These are phyloP conservation scores for Eupeodes luniger DNA, from an alignment of 2,888 invertebrate species.

Conservation along the genomic window DNA sequence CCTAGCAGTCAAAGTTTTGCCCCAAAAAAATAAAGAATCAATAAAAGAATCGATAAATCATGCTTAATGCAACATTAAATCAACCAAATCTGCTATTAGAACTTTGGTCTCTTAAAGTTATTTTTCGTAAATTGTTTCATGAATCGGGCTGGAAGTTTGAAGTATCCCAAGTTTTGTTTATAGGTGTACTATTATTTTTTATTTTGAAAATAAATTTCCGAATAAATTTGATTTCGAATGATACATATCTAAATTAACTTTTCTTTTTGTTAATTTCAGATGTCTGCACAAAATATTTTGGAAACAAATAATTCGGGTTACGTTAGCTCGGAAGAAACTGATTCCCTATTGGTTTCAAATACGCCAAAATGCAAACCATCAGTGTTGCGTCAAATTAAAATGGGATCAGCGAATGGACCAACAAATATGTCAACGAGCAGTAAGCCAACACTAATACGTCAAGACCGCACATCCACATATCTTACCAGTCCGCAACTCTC, in stretches of 20 bases:
- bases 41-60: too few species aligned
- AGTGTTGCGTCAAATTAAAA: conserved; percentile 82
- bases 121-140: too few species aligned
- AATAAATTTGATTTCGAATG: too few species aligned
- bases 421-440: conserved; percentile 84
- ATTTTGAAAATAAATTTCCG: too few species aligned
- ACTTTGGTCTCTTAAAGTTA: too few species aligned
- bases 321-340: conserved; percentile 92
- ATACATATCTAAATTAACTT: neutral
- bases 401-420: conserved; percentile 82
- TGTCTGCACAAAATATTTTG: conserved; percentile 85
- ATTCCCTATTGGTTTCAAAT: conserved; percentile 88
- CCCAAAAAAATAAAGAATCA: too few species aligned
- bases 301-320: conserved; percentile 88
- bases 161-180: too few species aligned
- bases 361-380: conserved; percentile 83
- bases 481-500: conserved; percentile 88
- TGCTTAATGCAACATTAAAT: too few species aligned
- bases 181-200: too few species aligned
- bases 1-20: too few species aligned
- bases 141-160: too few species aligned
- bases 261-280: conserved; percentile 78
- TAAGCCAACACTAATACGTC: conserved; percentile 93
- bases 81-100: too few species aligned
- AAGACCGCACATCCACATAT: conserved; percentile 93